Evolutionary conservation across 2,888 invertebrate genomes (phyloP).

Genomic region (Ametastegia equiseti): DNA sequence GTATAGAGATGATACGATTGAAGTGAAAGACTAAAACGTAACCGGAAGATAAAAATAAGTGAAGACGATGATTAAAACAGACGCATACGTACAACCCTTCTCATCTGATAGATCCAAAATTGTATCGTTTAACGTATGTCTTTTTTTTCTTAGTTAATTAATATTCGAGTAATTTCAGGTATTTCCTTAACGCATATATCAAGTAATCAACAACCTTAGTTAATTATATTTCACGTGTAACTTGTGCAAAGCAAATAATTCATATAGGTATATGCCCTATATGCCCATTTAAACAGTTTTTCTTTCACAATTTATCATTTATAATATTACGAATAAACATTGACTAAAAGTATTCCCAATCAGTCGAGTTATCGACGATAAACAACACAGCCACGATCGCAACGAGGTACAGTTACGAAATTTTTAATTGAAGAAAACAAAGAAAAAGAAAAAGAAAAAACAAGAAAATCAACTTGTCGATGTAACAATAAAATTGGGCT

Average conservation of each 20-base stretch:
- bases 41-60: neutral
- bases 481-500: conserved; percentile 63
- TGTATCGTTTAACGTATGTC: neutral
- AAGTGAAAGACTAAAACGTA: neutral
- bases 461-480: conserved; percentile 19
- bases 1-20: neutral
- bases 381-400: conserved; percentile 47
- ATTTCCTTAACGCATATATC: no score
- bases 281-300: conserved; percentile 55
- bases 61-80: neutral
- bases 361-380: conserved; percentile 35
- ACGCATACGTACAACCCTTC: neutral
- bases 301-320: conserved; percentile 54
- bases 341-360: conserved; percentile 45
- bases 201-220: no score
- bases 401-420: conserved; percentile 33
- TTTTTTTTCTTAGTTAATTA: no score
- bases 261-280: no score
- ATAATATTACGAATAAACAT: conserved; percentile 52
- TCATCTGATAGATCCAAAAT: neutral
- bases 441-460: conserved; percentile 3
- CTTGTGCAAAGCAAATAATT: conserved; percentile 45
- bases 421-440: conserved; percentile 25
- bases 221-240: no score
- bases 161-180: neutral